These are phyloP conservation scores for Atherinosoma microstoma DNA, from an alignment of 2,797 vertebrate genomes.

Conservation along the genomic window DNA sequence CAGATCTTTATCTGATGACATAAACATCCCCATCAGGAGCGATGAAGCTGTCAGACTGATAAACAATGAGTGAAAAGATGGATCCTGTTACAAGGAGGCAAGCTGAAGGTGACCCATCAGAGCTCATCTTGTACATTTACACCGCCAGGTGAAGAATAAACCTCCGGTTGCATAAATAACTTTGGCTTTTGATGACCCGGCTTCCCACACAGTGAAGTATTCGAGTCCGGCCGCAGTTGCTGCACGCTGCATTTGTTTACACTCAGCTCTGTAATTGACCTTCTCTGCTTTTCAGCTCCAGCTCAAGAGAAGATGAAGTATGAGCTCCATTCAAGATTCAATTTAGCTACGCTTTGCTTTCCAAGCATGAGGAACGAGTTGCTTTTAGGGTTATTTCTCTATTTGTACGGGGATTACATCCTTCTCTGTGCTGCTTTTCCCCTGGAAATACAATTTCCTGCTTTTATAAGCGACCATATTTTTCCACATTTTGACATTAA, in stretches of 20 bases:
- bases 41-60: constrained; percentile 23
- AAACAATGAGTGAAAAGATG: constrained; percentile 22
- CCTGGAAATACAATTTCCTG: constrained; percentile 43
- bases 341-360: constrained; percentile 17
- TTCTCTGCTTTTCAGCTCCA: constrained; percentile 39
- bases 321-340: constrained; percentile 29
- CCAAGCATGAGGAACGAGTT: constrained; percentile 33
- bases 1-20: constrained; percentile 35
- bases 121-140: constrained; percentile 12
- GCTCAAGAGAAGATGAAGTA: constrained; percentile 18
- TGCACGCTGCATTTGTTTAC: constrained; percentile 31
- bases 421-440: constrained; percentile 20
- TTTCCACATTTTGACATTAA: constrained; percentile 21
- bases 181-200: neutral
- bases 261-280: constrained; percentile 5
- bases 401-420: constrained; percentile 19
- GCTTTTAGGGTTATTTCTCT: constrained; percentile 31
- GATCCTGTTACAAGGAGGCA: neutral
- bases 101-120: neutral
- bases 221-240: constrained; percentile 2
- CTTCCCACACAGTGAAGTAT: constrained; percentile 21
- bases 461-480: constrained; percentile 4
- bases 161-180: neutral
- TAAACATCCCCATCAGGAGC: constrained; percentile 21
- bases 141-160: constrained; percentile 3